Evolutionary conservation across 2,888 invertebrate species (phyloP).

Genomic region (Eumacrocentrus americanus): DNA sequence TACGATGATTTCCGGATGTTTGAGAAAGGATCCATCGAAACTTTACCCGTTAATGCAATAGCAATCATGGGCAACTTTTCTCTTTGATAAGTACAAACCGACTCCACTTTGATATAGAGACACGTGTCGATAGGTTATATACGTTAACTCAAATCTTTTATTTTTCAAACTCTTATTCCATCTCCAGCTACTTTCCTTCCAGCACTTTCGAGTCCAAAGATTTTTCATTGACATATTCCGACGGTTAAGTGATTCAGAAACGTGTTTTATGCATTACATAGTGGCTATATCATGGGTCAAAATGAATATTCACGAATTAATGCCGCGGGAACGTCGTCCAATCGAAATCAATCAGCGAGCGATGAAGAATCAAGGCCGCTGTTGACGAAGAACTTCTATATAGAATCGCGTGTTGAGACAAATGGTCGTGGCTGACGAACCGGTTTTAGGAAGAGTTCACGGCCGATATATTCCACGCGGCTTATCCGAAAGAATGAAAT

Average conservation of each 20-base stretch:
- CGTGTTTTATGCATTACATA: no score
- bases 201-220: no score
- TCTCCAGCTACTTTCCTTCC: no score
- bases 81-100: no score
- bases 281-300: background rate
- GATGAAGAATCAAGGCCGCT: constrained; percentile 14
- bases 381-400: constrained; percentile 6
- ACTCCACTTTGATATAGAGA: no score
- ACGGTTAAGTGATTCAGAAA: no score
- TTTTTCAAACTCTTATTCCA: no score
- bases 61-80: background rate
- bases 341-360: constrained; percentile 6
- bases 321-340: background rate
- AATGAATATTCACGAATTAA: constrained; percentile 10
- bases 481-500: constrained; percentile 17
- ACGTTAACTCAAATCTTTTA: no score
- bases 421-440: constrained; percentile 34
- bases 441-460: constrained; percentile 33
- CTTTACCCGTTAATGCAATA: constrained; percentile 5
- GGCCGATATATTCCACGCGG: constrained; percentile 9
- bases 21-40: background rate
- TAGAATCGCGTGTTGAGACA: constrained; percentile 35
- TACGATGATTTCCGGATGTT: constrained; percentile 12
- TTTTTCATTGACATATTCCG: no score
- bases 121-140: no score